Percentiles rank a stretch among this genome's conserved stretches.
Evolutionary conservation across 2,113 vertebrate genomes (phyloP).

Genomic region (Pseudorhombus dupliciocellatus): DNA sequence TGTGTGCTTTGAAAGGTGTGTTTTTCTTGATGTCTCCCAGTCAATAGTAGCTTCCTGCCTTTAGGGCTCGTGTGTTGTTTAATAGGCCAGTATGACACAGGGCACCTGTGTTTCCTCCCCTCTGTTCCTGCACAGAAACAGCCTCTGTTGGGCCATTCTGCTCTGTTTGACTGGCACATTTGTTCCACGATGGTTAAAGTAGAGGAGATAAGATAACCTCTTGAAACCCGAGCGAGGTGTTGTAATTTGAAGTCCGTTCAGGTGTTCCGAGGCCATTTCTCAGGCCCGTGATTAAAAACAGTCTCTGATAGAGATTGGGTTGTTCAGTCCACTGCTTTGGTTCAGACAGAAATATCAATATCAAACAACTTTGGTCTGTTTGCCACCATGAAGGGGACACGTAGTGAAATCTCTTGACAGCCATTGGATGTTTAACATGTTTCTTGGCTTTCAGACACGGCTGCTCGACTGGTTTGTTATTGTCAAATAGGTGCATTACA

Average conservation of each 20-base stretch:
- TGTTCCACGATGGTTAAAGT: constrained; percentile 67
- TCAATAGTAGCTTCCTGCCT: constrained; percentile 82
- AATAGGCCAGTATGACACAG: constrained; percentile 73
- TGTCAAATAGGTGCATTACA: background rate
- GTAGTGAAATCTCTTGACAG: background rate
- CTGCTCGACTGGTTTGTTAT: background rate
- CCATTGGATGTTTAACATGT: background rate
- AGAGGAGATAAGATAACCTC: constrained; percentile 63
- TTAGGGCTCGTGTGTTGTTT: constrained; percentile 73
- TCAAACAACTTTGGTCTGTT: too few species aligned
- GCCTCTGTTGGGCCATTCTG: constrained; percentile 70
- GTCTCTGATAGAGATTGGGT: background rate
- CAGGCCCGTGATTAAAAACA: background rate
- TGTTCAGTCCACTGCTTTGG: too few species aligned
- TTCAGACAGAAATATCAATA: too few species aligned
- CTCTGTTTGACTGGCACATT: constrained; percentile 71
- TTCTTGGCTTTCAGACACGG: background rate
- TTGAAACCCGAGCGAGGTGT: constrained; percentile 66
- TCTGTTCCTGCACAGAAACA: constrained; percentile 55
- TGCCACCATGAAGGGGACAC: background rate
- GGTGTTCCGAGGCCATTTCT: constrained; percentile 30
- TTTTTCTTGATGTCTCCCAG: constrained; percentile 81
- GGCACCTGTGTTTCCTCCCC: constrained; percentile 75
- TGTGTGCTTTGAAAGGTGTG: constrained; percentile 74
- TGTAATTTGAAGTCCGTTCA: constrained; percentile 61